Evolutionary conservation across 1,140 invertebrate genomes (phyloP).

Genomic region (Aphis gossypii): DNA sequence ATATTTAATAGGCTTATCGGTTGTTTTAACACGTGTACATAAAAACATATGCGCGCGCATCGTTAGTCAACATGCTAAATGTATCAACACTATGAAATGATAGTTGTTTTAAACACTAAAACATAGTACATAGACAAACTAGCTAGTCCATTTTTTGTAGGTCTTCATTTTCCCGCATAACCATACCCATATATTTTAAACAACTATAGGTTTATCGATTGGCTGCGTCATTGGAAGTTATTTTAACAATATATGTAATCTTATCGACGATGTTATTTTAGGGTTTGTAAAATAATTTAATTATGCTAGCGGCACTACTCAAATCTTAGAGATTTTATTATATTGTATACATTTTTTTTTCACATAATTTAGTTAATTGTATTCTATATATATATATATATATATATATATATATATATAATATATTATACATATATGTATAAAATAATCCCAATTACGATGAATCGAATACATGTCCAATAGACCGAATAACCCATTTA

Average conservation of each 20-base stretch:
- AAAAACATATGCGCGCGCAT: background rate
- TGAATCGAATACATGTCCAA: background rate
- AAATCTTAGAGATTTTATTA: background rate
- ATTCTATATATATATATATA: background rate
- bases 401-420: background rate
- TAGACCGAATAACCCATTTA: background rate
- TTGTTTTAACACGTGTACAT: slow-evolving; percentile 39
- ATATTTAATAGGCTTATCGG: background rate
- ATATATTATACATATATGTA: too few relatives aligned
- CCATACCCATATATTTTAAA: background rate
- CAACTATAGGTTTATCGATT: background rate
- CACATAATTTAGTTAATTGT: background rate
- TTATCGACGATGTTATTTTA: background rate
- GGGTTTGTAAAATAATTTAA: background rate
- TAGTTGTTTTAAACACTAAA: background rate
- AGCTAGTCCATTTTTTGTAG: background rate
- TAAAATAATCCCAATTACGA: background rate
- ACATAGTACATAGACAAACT: background rate
- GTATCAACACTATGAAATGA: background rate
- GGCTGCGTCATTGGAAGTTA: background rate
- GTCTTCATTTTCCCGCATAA: background rate
- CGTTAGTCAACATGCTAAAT: background rate
- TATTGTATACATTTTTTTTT: background rate
- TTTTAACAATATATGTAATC: background rate
- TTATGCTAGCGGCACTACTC: background rate